Percentiles rank a stretch among this genome's conserved stretches.
phyloP scores from a whole-genome alignment of 1,140 invertebrate species.

The Pseudomyrmex cubaensis region DNA sequence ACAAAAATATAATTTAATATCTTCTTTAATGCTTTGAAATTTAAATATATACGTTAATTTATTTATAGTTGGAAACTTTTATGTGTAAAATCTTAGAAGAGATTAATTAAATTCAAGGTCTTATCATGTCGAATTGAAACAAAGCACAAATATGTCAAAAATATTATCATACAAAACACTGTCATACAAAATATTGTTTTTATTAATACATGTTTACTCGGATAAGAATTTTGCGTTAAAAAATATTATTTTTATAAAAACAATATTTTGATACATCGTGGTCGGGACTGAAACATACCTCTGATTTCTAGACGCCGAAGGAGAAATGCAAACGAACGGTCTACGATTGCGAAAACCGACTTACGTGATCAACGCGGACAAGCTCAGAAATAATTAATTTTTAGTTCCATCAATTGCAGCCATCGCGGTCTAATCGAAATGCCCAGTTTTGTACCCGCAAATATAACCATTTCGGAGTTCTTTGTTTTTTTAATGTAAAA shows the following conservation, averaged over 20 bases:
- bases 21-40: not conserved
- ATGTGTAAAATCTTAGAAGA: too few relatives aligned
- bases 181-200: too few relatives aligned
- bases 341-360: slow-evolving; percentile 81
- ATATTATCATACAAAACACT: too few relatives aligned
- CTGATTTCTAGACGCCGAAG: slow-evolving; percentile 74
- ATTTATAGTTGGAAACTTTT: too few relatives aligned
- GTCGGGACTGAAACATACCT: not conserved
- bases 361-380: slow-evolving; percentile 82
- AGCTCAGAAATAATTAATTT: slow-evolving; percentile 83
- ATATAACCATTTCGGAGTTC: slow-evolving; percentile 82
- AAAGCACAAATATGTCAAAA: too few relatives aligned
- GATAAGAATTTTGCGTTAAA: too few relatives aligned
- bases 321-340: slow-evolving; percentile 77
- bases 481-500: too few relatives aligned
- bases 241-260: too few relatives aligned
- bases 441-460: slow-evolving; percentile 85
- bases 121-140: too few relatives aligned
- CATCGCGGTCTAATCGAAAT: slow-evolving; percentile 83
- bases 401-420: slow-evolving; percentile 86
- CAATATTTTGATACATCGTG: too few relatives aligned
- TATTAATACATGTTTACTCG: too few relatives aligned
- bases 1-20: slow-evolving; percentile 7
- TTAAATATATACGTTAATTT: not conserved
- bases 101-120: too few relatives aligned